Percentiles rank a stretch among this genome's conserved stretches.
Evolutionary conservation across 30 jellyfish, hydroid and myxozoan species (phyloP).

Genomic region (Chrysaora quinquecirrha): DNA sequence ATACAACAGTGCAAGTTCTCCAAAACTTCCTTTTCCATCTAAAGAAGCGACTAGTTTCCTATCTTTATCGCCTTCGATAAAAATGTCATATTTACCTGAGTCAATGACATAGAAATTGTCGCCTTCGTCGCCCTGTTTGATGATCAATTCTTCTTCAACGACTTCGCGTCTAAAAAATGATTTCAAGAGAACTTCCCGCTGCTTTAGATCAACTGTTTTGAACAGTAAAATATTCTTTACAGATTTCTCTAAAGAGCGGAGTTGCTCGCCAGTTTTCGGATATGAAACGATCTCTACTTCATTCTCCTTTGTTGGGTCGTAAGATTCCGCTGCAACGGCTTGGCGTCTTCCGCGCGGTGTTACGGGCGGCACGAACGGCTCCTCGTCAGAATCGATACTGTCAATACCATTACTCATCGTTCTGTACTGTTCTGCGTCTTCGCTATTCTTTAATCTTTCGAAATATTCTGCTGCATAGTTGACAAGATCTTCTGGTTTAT

Average conservation of each 20-base stretch:
- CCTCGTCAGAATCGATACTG: slow-evolving; percentile 59
- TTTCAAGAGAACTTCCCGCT: slow-evolving; percentile 66
- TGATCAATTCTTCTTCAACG: slow-evolving; percentile 65
- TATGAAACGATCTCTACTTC: slow-evolving; percentile 66
- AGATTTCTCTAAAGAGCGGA: slow-evolving; percentile 77
- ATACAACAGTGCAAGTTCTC: slow-evolving; percentile 93
- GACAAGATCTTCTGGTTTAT: slow-evolving; percentile 80
- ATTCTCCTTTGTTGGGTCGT: slow-evolving; percentile 90
- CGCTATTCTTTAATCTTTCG: slow-evolving; percentile 50
- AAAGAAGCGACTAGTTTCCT: slow-evolving; percentile 83
- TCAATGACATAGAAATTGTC: slow-evolving; percentile 94
- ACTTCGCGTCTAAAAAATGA: slow-evolving; percentile 92
- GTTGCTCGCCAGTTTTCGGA: slow-evolving; percentile 89
- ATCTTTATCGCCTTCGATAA: slow-evolving; percentile 56
- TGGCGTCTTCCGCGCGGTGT: slow-evolving; percentile 91
- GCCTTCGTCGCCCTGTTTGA: slow-evolving; percentile 98
- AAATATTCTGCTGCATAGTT: slow-evolving; percentile 72
- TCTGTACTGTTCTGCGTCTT: slow-evolving; percentile 56
- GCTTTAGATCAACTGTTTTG: slow-evolving; percentile 80
- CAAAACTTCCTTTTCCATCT: slow-evolving; percentile 93
- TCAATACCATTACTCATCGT: background rate
- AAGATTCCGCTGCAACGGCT: slow-evolving; percentile 99
- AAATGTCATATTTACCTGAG: slow-evolving; percentile 81
- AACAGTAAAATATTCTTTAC: slow-evolving; percentile 86
- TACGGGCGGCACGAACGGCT: slow-evolving; percentile 75